Evolutionary conservation across 1,140 invertebrate genomes (phyloP).

Genomic region (Solen grandis): DNA sequence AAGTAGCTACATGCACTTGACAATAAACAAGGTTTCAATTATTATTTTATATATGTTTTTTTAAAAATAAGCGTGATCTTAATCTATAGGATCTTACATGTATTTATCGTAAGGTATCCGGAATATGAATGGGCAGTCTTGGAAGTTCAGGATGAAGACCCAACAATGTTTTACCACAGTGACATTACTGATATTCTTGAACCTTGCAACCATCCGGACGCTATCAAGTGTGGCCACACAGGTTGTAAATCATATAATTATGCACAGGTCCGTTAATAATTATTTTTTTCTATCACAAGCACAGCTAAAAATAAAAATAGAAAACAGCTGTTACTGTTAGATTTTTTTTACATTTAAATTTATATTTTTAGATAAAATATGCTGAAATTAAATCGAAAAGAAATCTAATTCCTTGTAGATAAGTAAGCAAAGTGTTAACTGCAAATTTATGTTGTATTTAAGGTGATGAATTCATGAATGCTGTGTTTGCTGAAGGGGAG

Average conservation of each 20-base stretch:
- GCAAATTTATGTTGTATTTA: too few relatives aligned
- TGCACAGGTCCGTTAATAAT: too few relatives aligned
- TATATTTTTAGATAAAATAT: too few relatives aligned
- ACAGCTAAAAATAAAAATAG: background rate
- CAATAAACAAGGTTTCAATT: too few relatives aligned
- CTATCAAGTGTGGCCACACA: slow-evolving; percentile 56
- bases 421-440: too few relatives aligned
- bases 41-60: too few relatives aligned
- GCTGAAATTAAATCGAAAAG: too few relatives aligned
- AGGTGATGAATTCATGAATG: slow-evolving; percentile 29
- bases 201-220: slow-evolving; percentile 56
- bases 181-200: slow-evolving; percentile 11
- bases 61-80: too few relatives aligned
- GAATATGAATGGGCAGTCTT: slow-evolving; percentile 61
- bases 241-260: slow-evolving; percentile 39
- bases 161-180: slow-evolving; percentile 39
- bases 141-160: slow-evolving; percentile 19
- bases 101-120: slow-evolving; percentile 17
- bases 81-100: too few relatives aligned
- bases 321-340: background rate
- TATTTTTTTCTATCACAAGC: background rate
- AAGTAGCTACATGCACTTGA: too few relatives aligned
- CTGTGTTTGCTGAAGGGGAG: background rate
- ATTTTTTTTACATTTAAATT: background rate
- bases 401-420: too few relatives aligned